A percentile compares a stretch with the other conserved stretches of the same genome.
These are phyloP conservation scores for Pristis pectinata DNA, from an alignment of 2,797 vertebrate genomes.

Conservation along the genomic window DNA sequence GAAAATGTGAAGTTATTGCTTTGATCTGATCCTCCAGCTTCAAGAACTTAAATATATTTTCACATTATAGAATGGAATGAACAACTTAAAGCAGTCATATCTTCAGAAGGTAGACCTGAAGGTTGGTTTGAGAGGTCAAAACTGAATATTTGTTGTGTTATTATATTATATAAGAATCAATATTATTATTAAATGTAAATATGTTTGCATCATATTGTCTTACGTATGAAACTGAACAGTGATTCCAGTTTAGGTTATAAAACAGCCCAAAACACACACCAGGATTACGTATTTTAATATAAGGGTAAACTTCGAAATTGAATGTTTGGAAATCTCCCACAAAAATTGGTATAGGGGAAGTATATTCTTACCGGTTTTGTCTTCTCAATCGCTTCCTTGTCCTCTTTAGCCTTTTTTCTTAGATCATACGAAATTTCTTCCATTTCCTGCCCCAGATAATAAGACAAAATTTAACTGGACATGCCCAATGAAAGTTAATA, in stretches of 20 bases:
- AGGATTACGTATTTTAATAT: background rate
- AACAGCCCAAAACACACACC: background rate
- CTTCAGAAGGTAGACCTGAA: background rate
- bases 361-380: conserved; percentile 41
- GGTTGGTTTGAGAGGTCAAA: background rate
- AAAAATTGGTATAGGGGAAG: background rate
- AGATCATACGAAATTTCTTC: conserved; percentile 45
- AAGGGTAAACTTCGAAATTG: background rate
- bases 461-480: conserved; percentile 22
- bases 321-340: background rate
- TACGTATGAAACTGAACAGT: background rate
- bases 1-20: background rate
- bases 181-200: no score
- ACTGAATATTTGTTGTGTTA: background rate
- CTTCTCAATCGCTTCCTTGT: conserved; percentile 36
- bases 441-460: conserved; percentile 34
- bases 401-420: conserved; percentile 43
- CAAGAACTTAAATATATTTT: background rate
- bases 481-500: background rate
- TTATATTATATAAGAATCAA: background rate
- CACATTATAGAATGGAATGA: background rate
- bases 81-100: background rate
- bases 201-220: background rate
- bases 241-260: background rate
- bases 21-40: background rate